phyloP scores from a whole-genome alignment of 1,140 invertebrate species.

The Diorhabda carinulata region DNA sequence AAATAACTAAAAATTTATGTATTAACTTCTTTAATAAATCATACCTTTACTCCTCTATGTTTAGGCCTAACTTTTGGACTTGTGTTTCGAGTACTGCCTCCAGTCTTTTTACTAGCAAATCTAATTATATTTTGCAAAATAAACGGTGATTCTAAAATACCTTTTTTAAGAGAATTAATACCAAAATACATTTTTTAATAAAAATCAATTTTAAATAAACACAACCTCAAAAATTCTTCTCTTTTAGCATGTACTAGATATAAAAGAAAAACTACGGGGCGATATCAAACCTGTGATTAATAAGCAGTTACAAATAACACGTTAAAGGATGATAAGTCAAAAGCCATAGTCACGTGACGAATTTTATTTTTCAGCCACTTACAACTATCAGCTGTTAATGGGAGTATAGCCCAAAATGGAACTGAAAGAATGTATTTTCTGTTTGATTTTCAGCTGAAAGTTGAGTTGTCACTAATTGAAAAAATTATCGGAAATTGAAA shows the following conservation, averaged over 20 bases:
- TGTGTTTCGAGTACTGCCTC: constrained; percentile 61
- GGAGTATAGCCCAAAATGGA: neutral
- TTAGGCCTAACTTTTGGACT: constrained; percentile 63
- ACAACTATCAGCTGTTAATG: neutral
- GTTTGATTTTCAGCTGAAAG: neutral
- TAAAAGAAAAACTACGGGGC: neutral
- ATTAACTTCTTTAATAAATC: neutral
- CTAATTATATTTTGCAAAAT: constrained; percentile 44
- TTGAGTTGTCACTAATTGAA: neutral
- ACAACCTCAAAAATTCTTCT: neutral
- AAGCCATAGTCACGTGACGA: no score
- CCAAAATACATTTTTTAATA: constrained; percentile 6
- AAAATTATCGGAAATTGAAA: neutral
- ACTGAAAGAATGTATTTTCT: neutral
- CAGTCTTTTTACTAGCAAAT: constrained; percentile 65
- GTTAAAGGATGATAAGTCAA: no score
- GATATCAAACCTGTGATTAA: no score
- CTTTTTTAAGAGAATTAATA: neutral
- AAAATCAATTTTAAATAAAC: neutral
- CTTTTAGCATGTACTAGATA: neutral
- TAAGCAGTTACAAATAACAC: no score
- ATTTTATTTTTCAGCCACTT: no score
- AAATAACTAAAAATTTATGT: neutral
- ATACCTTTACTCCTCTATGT: constrained; percentile 64
- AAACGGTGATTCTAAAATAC: neutral